Evolutionary conservation across 2,113 vertebrate genomes (phyloP).

Genomic region (Cranoglanis bouderius): DNA sequence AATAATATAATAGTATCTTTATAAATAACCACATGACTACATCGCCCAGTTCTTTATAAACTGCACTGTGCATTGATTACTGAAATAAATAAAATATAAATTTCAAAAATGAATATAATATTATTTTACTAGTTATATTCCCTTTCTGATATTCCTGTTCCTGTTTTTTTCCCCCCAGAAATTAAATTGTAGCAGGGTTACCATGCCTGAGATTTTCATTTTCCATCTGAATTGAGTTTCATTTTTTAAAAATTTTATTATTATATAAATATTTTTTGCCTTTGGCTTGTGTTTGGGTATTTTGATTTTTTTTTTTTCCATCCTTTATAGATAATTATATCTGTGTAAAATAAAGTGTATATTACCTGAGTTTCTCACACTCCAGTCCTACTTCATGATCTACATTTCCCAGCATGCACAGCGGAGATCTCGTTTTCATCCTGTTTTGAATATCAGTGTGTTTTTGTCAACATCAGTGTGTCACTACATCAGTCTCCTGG

Average conservation of each 20-base stretch:
- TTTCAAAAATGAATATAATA: background rate
- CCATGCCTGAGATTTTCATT: background rate
- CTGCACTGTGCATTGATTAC: background rate
- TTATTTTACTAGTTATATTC: background rate
- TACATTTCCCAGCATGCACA: background rate
- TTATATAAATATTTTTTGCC: background rate
- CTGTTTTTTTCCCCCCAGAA: background rate
- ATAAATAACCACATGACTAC: background rate
- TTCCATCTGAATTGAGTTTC: background rate
- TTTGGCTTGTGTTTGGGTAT: background rate
- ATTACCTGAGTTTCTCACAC: background rate
- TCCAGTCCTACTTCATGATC: background rate
- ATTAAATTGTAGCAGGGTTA: background rate
- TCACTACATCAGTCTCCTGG: background rate
- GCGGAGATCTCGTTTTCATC: background rate
- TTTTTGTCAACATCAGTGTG: background rate
- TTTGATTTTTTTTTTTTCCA: background rate
- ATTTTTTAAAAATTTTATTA: background rate
- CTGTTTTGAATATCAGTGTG: background rate
- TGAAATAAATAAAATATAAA: conserved; percentile 11
- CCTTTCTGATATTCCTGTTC: background rate
- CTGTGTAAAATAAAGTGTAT: background rate
- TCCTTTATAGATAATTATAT: background rate
- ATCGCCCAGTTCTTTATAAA: background rate
- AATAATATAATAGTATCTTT: too few relatives aligned